Evolutionary conservation across 2,113 vertebrate genomes (phyloP).

Genomic region (Chauna torquata): DNA sequence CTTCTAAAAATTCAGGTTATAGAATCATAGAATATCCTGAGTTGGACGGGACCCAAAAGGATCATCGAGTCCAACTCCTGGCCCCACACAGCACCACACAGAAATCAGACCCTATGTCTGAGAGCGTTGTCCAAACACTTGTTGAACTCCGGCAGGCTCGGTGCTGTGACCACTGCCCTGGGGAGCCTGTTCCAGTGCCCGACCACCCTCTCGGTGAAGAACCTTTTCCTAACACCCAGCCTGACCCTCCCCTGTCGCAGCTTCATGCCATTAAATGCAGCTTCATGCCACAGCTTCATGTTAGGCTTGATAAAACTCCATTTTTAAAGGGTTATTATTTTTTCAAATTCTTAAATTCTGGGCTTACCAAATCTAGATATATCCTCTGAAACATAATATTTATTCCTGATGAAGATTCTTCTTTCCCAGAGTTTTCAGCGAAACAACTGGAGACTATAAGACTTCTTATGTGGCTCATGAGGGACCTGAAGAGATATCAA

Average conservation of each 20-base stretch:
- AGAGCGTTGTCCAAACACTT: background rate
- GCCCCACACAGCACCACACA: background rate
- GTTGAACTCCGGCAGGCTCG: background rate
- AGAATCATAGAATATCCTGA: background rate
- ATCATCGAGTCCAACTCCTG: background rate
- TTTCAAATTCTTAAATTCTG: background rate
- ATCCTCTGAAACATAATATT: background rate
- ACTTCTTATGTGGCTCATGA: background rate
- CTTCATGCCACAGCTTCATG: background rate
- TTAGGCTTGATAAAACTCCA: background rate
- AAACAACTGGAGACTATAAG: background rate
- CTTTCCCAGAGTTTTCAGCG: background rate
- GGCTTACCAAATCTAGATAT: background rate
- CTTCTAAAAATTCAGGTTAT: background rate
- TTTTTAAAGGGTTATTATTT: background rate
- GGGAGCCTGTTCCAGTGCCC: background rate
- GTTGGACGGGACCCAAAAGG: background rate
- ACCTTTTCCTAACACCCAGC: background rate
- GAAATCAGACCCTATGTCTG: background rate
- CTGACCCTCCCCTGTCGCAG: background rate
- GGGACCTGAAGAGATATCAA: background rate
- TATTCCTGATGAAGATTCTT: background rate
- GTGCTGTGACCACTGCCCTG: background rate
- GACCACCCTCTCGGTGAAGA: background rate
- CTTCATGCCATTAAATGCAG: background rate